phyloP scores from a whole-genome alignment of 37 sponge, comb jelly and placozoan genomes.

The Lycopodina hypogea region DNA sequence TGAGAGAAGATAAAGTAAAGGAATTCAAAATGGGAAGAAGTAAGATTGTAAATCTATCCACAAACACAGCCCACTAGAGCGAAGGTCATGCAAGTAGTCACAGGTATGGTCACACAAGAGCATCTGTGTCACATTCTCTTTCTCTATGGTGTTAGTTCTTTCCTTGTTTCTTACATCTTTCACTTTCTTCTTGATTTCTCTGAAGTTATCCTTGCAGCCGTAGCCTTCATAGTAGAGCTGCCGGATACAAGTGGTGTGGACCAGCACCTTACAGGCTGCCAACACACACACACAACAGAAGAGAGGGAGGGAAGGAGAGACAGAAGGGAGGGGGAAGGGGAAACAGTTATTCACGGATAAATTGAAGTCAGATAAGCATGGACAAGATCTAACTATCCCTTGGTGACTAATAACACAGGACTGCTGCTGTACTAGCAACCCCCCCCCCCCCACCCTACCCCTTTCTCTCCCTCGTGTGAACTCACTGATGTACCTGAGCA shows the following conservation, averaged over 20 bases:
- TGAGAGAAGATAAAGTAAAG: too few relatives aligned
- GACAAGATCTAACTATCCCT: too few relatives aligned
- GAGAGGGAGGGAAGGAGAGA: constrained; percentile 25
- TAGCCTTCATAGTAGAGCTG: constrained; percentile 44
- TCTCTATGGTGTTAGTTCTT: not conserved
- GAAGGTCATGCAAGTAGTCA: too few relatives aligned
- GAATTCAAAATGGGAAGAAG: too few relatives aligned
- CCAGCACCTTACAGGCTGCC: constrained; percentile 64
- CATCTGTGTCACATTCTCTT: too few relatives aligned
- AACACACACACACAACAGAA: not conserved
- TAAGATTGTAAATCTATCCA: too few relatives aligned
- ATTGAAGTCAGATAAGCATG: not conserved
- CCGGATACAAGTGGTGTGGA: constrained; percentile 53
- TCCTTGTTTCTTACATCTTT: constrained; percentile 18
- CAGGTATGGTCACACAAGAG: too few relatives aligned
- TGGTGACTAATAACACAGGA: too few relatives aligned
- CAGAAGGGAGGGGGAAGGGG: constrained; percentile 1
- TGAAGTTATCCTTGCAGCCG: constrained; percentile 73
- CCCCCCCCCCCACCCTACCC: not conserved
- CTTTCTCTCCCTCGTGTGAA: not conserved
- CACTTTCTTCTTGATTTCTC: constrained; percentile 66
- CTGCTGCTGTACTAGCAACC: too few relatives aligned
- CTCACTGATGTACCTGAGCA: constrained; percentile 45
- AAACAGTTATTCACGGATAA: not conserved
- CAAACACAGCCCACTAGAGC: too few relatives aligned